These are phyloP conservation scores for Hipposideros larvatus DNA, from an alignment of 2,797 vertebrate genomes.

Conservation along the genomic window DNA sequence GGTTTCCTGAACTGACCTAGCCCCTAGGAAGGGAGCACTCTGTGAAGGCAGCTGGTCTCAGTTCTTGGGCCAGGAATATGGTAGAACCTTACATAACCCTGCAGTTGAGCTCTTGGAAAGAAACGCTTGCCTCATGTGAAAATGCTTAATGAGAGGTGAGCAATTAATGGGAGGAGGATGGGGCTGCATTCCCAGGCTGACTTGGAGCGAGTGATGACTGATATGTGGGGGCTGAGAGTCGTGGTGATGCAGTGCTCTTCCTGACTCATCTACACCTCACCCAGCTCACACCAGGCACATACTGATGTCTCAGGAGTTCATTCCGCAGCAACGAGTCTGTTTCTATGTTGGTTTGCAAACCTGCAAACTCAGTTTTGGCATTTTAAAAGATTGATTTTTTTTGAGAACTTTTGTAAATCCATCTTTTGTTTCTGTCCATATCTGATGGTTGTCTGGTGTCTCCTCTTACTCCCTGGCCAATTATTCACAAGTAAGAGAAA, in stretches of 20 bases:
- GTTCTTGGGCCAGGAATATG: constrained; percentile 24
- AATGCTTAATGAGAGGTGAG: constrained; percentile 52
- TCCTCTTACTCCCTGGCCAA: neutral
- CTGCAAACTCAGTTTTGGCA: neutral
- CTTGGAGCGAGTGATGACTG: neutral
- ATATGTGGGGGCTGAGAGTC: neutral
- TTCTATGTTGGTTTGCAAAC: neutral
- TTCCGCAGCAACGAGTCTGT: neutral
- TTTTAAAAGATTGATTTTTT: constrained; percentile 31
- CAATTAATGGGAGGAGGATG: neutral
- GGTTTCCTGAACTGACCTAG: constrained; percentile 54
- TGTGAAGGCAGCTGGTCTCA: constrained; percentile 54
- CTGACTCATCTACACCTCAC: constrained; percentile 63
- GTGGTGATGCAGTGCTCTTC: neutral
- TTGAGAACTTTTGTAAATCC: neutral
- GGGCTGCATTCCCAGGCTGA: constrained; percentile 36
- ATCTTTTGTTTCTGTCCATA: neutral
- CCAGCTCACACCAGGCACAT: neutral
- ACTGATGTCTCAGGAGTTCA: neutral
- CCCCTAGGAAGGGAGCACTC: constrained; percentile 5
- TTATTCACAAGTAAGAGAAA: neutral
- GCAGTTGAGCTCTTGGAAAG: constrained; percentile 50
- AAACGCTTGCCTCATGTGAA: neutral
- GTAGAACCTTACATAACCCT: constrained; percentile 67
- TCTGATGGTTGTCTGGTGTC: neutral